Percentiles rank a stretch among this genome's conserved stretches.
phyloP scores from a whole-genome alignment of 1,140 invertebrate genomes.

The Cyclargus thomasi region DNA sequence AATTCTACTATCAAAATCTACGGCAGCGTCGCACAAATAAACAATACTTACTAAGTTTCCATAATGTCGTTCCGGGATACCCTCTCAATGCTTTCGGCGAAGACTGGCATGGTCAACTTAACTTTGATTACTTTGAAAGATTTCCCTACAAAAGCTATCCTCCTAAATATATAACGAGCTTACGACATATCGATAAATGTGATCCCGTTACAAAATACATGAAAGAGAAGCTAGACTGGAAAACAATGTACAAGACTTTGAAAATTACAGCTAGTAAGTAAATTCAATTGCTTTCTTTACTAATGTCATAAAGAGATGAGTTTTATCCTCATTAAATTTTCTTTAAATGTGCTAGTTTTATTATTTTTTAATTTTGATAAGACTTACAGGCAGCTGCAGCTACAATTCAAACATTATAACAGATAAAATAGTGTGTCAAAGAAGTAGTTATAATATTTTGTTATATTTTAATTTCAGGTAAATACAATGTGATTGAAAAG shows the following conservation, averaged over 20 bases:
- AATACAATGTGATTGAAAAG: constrained; percentile 28
- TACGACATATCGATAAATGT: constrained; percentile 36
- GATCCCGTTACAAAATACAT: constrained; percentile 52
- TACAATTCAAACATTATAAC: too few species aligned
- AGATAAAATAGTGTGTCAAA: too few species aligned
- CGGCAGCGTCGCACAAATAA: constrained; percentile 31
- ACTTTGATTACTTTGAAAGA: constrained; percentile 47
- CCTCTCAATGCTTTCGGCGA: constrained; percentile 50
- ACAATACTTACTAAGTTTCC: constrained; percentile 26
- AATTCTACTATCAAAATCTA: constrained; percentile 39
- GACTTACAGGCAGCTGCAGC: too few species aligned
- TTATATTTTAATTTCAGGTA: background rate
- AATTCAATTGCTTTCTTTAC: background rate
- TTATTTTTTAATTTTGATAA: too few species aligned
- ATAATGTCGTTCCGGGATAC: constrained; percentile 45
- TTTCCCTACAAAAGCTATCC: constrained; percentile 51
- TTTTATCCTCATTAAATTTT: too few species aligned
- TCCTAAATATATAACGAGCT: constrained; percentile 50
- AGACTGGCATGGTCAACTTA: constrained; percentile 54
- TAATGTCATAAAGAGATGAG: background rate
- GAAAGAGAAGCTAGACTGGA: constrained; percentile 47
- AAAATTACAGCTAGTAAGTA: constrained; percentile 41
- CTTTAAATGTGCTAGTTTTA: too few species aligned
- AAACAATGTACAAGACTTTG: constrained; percentile 24
- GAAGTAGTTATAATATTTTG: too few species aligned